Conservation (phyloP, 2,888 invertebrate genomes). For the Acleris sparsana region DNA sequence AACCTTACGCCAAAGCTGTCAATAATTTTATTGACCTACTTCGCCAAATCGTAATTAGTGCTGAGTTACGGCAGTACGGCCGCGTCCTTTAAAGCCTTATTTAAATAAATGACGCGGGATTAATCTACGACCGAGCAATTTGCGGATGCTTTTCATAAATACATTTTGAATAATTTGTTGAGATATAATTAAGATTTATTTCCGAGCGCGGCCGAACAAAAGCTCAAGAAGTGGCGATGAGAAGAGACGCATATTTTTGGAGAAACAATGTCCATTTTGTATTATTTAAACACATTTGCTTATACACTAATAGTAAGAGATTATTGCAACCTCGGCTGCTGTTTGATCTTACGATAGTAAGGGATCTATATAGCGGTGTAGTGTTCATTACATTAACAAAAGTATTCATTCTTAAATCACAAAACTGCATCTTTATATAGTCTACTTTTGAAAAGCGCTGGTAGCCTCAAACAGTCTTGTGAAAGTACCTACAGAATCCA, state of each 20-base stretch:
- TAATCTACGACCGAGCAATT: conserved; percentile 5
- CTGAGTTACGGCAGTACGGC: background rate
- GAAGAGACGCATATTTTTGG: background rate
- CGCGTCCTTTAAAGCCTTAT: conserved; percentile 1
- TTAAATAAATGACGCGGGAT: conserved; percentile 24
- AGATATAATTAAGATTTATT: conserved; percentile 30
- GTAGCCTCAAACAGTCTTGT: too few species aligned
- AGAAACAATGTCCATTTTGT: background rate
- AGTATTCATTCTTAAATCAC: too few species aligned
- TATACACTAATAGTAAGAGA: too few species aligned
- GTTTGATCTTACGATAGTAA: too few species aligned
- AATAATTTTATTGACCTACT: background rate
- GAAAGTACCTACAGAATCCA: too few species aligned
- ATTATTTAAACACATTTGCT: background rate
- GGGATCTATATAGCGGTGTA: too few species aligned
- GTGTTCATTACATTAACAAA: too few species aligned
- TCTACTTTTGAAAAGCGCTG: too few species aligned
- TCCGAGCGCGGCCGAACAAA: conserved; percentile 2
- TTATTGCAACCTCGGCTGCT: too few species aligned
- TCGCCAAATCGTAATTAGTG: background rate
- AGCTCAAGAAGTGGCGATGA: background rate
- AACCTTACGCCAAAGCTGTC: too few species aligned
- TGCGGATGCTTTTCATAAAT: conserved; percentile 23
- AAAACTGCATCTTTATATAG: too few species aligned
- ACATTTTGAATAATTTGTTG: conserved; percentile 28